Evolutionary conservation across 1,140 invertebrate species (phyloP), one percentile per base, ranked within the genome.

Genomic region (Temnothorax longispinosus): DNA sequence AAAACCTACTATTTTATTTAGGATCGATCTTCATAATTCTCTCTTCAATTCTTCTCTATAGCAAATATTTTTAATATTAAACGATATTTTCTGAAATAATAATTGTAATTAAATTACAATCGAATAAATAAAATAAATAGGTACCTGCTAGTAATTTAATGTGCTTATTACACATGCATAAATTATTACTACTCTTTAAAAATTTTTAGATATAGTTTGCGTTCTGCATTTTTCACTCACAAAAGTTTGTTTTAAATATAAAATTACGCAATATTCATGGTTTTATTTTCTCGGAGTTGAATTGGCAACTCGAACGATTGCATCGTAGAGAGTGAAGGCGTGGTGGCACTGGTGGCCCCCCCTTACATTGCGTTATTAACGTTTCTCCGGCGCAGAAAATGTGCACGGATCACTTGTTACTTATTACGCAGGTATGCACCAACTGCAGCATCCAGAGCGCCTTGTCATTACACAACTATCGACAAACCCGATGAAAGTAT

Each of bases 381-480:
- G 64, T 88, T 85, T 87, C 86, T 86, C 67, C 78, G 54, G 27
- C 35, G 60, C 72, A 65, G 78, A 85, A 89, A 88, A 88, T 67
- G 87, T 65, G 62, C 71, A 85, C 86, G 38, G 41, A 60, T 88
- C 64, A 76, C 82, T 74, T 80, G 72, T 86, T 81, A 76, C 67
- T 89, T 86, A 89, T 89, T 86, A 88, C 87, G 27, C 58, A 77
- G 75, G 69, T 86, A 88, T 89, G 76, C 56, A 64, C 52, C 69
- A 21, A 75, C 80, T 72, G 78, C 65, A 69, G 75, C 75, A 85
- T 85, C 82, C 72, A 85, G 74, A 85, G 74, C 60, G 82, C 75
- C 82, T 78, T 85, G 82, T 85, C 47, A 78, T 85, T 85, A 65
- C 54, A 71, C 74, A 85, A 87, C 76, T 64, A 32, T 72, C 81